These are phyloP conservation scores for Aplocera efformata DNA, from an alignment of 2,888 invertebrate genomes.

Conservation along the genomic window DNA sequence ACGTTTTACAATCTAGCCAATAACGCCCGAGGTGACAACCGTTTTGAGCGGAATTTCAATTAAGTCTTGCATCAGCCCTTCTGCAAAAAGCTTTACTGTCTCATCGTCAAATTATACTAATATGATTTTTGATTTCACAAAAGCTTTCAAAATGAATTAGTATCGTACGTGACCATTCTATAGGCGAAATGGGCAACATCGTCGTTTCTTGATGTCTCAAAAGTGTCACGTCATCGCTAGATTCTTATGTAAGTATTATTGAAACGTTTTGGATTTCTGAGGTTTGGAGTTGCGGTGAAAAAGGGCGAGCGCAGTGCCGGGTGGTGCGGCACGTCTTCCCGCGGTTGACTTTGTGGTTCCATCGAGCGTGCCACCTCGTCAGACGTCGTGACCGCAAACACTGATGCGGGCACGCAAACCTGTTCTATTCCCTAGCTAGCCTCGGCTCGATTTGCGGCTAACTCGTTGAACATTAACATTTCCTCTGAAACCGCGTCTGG, in stretches of 20 bases:
- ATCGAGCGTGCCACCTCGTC: slow-evolving; percentile 54
- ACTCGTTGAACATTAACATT: slow-evolving; percentile 27
- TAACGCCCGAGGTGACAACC: slow-evolving; percentile 25
- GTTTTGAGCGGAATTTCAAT: slow-evolving; percentile 45
- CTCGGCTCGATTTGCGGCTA: slow-evolving; percentile 32
- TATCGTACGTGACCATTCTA: slow-evolving; percentile 63
- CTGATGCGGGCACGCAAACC: slow-evolving; percentile 55
- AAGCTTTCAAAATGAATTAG: slow-evolving; percentile 30
- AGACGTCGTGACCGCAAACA: slow-evolving; percentile 66
- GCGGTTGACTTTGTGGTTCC: slow-evolving; percentile 64
- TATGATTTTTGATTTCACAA: slow-evolving; percentile 20
- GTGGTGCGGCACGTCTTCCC: slow-evolving; percentile 33
- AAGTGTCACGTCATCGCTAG: slow-evolving; percentile 53
- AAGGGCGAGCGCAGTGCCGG: slow-evolving; percentile 26
- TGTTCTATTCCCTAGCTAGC: slow-evolving; percentile 46
- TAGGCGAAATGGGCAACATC: slow-evolving; percentile 41
- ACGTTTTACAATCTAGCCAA: slow-evolving; percentile 41
- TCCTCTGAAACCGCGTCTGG: slow-evolving; percentile 13
- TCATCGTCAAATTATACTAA: neutral
- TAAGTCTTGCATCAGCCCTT: slow-evolving; percentile 32
- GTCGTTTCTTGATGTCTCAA: slow-evolving; percentile 48
- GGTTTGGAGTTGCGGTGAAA: slow-evolving; percentile 39
- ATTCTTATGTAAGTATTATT: slow-evolving; percentile 51
- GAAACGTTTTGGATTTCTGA: slow-evolving; percentile 49
- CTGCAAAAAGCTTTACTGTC: neutral